These are phyloP conservation scores for Ennomos erosarius DNA, from an alignment of 2,888 invertebrate species.

Conservation along the genomic window DNA sequence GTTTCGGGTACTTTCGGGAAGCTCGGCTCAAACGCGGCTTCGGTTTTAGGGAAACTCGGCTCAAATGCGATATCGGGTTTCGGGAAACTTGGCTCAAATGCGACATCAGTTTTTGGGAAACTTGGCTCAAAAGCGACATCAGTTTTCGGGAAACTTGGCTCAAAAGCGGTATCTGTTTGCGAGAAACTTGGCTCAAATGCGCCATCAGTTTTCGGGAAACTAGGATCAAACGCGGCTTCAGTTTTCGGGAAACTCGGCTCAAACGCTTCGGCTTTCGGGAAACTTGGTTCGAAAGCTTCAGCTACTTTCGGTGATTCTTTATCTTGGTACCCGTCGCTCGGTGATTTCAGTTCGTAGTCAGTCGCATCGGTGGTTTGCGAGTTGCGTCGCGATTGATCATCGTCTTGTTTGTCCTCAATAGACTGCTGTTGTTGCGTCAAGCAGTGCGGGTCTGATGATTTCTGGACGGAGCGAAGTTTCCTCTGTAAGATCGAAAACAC, in stretches of 20 bases:
- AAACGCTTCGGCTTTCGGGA: conserved; percentile 54
- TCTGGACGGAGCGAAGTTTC: conserved; percentile 87
- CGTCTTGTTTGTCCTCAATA: conserved; percentile 72
- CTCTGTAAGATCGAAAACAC: conserved; percentile 70
- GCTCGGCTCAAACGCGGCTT: conserved; percentile 21
- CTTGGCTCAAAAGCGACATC: conserved; percentile 15
- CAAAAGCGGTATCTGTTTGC: conserved; percentile 11
- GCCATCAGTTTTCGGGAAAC: conserved; percentile 44
- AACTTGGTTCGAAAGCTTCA: too few relatives aligned
- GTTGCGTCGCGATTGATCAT: conserved; percentile 51
- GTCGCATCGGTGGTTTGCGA: conserved; percentile 46
- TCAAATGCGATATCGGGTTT: conserved; percentile 20
- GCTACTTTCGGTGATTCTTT: conserved; percentile 50
- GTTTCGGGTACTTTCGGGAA: conserved; percentile 15
- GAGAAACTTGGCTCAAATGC: conserved; percentile 54
- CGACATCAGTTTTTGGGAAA: conserved; percentile 17
- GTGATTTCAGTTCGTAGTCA: conserved; percentile 50
- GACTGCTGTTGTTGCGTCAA: conserved; percentile 64
- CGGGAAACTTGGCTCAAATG: conserved; percentile 20
- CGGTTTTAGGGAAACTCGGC: conserved; percentile 12
- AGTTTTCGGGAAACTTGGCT: conserved; percentile 17
- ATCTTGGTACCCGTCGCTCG: conserved; percentile 50
- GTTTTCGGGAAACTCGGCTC: conserved; percentile 42
- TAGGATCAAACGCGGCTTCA: conserved; percentile 61
- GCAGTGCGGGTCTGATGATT: conserved; percentile 79